Evolutionary conservation across 2,797 vertebrate species (phyloP), one percentile per base, ranked within the genome.

Genomic region (Iguana delicatissima): DNA sequence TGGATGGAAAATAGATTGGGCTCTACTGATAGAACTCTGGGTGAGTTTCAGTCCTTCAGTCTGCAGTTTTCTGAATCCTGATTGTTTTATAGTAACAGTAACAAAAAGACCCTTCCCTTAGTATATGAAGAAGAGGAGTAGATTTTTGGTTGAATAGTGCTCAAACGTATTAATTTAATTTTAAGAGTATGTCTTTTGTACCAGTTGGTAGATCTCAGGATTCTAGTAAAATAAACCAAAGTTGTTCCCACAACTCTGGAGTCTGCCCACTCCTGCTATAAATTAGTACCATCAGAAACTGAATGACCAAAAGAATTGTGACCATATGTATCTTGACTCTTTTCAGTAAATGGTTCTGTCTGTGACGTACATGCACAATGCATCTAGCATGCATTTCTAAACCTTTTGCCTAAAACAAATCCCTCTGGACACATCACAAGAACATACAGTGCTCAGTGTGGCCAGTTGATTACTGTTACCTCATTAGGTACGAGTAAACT

Each of bases 401-500:
- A 87, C 73, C 80, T 90, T 77, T 87, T 87, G 87, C 55, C 86
- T 91, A 89, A 82, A 91, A 94, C 57, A 13, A 91, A 82, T 6
- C 4, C 93, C 29, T 52, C 46, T 92, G 84, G 79, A 74, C 73
- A 59, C 74, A 85, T 92, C 72, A 76, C 81, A 16, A 46, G 89
- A 86, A 93, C 94, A 79, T 87, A 77, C 22, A 89, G 83, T 22
- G 20, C 82, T 94, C 84, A 62, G 50, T 91, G 89, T 92, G 89
- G 50, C 22, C 84, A 83, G 29, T 84, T 90, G 93, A 13, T 94
- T 96, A 92, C 88, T 96, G 95, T 96, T 91, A 79, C 86, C 94
- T 96, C 92, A 95, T 93, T 93, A 94, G 72, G 76, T 92, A 85
- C 80, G 88, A 91, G 94, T 80, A 96, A 92, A 93, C 80, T 93